These are phyloP conservation scores for Mormyrus iriodes DNA, from an alignment of 2,113 vertebrate species.

Conservation along the genomic window DNA sequence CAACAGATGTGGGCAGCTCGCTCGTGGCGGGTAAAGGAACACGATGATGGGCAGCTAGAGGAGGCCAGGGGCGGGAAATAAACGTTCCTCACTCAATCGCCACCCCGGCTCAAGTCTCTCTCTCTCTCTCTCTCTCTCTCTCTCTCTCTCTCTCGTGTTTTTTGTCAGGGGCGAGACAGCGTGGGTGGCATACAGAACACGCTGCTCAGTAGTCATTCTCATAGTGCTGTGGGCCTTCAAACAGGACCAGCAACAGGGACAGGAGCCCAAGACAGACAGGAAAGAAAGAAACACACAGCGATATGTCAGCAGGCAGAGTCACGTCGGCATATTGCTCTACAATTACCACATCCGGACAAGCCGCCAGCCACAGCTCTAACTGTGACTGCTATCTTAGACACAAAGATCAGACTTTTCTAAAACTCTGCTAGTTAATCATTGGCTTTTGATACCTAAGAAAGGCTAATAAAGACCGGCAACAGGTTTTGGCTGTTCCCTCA, in stretches of 20 bases:
- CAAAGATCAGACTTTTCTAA: neutral
- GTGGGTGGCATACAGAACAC: conserved; percentile 31
- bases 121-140: neutral
- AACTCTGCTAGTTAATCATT: conserved; percentile 39
- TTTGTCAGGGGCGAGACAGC: neutral
- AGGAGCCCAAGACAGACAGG: conserved; percentile 36
- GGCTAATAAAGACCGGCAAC: conserved; percentile 41
- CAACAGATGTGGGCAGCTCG: neutral
- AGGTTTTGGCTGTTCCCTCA: conserved; percentile 5
- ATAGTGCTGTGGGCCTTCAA: conserved; percentile 65
- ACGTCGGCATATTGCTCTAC: conserved; percentile 9
- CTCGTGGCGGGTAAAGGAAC: neutral
- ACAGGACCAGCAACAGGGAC: conserved; percentile 26
- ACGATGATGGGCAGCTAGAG: neutral
- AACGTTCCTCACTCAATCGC: neutral
- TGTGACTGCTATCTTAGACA: neutral
- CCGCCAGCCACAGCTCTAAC: neutral
- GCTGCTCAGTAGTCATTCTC: conserved; percentile 69
- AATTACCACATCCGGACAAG: conserved; percentile 24
- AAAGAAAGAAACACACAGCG: conserved; percentile 40
- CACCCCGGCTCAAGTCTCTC: neutral
- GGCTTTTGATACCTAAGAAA: conserved; percentile 32
- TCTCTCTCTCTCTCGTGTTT: neutral
- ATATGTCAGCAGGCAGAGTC: conserved; percentile 38
- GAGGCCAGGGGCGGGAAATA: neutral